Evolutionary conservation across 2,797 vertebrate genomes (phyloP).

Genomic region (Numenius phaeopus): DNA sequence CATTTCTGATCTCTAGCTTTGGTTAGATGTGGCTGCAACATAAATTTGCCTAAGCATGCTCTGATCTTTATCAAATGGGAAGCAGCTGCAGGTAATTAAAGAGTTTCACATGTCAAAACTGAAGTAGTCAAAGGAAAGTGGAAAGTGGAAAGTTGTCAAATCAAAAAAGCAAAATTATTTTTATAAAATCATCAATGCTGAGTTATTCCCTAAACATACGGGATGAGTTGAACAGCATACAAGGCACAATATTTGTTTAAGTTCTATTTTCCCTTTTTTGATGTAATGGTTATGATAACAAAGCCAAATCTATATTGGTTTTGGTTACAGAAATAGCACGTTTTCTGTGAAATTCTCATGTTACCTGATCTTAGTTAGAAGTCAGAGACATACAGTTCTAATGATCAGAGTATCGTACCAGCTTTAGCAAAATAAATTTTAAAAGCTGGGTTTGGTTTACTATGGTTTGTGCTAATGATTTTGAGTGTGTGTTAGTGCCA

Average conservation of each 20-base stretch:
- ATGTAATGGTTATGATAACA: neutral
- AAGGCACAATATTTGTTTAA: constrained; percentile 18
- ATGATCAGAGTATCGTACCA: constrained; percentile 24
- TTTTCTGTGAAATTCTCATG: neutral
- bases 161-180: neutral
- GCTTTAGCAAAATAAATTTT: neutral
- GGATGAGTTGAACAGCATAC: neutral
- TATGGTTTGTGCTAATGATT: constrained; percentile 50
- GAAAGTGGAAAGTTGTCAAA: neutral
- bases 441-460: constrained; percentile 24
- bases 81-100: neutral
- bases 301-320: neutral
- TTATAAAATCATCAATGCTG: neutral
- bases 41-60: neutral
- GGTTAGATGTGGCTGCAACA: neutral
- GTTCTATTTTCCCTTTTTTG: neutral
- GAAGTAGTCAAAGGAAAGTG: neutral
- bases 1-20: neutral
- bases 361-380: constrained; percentile 7
- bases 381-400: neutral
- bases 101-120: neutral
- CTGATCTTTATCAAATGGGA: neutral
- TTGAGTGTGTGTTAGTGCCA: constrained; percentile 31
- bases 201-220: neutral
- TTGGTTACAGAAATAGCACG: neutral